Conservation (phyloP, 92 coral and sea anemone species). For the Pocillopora grandis region DNA sequence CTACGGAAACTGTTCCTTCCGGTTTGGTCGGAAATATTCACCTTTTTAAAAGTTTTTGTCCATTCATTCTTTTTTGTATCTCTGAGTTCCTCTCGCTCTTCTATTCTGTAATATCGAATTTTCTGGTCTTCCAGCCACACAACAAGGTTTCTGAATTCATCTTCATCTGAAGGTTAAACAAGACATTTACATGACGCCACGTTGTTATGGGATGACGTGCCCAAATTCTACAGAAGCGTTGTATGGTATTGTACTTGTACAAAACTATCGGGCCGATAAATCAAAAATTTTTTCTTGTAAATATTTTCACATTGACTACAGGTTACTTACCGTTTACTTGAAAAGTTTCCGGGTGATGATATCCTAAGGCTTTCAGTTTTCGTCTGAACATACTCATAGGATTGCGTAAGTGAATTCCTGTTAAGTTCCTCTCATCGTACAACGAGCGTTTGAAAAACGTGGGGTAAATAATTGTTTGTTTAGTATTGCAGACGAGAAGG, state of each 20-base stretch:
- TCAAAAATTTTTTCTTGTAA: not conserved
- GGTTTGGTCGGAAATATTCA: not conserved
- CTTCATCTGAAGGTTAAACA: constrained; percentile 55
- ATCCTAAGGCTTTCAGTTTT: constrained; percentile 87
- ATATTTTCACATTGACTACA: too few species aligned
- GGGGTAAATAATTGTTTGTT: not conserved
- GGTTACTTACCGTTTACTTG: constrained; percentile 51
- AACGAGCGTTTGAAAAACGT: not conserved
- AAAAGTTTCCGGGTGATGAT: constrained; percentile 87
- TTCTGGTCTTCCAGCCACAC: constrained; percentile 96
- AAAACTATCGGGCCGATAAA: too few species aligned
- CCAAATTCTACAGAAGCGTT: too few species aligned
- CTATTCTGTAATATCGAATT: constrained; percentile 86
- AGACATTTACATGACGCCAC: not conserved
- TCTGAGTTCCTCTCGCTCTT: constrained; percentile 77
- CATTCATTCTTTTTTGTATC: constrained; percentile 69
- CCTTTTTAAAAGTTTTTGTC: constrained; percentile 76
- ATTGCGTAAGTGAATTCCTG: not conserved
- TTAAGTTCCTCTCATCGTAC: not conserved
- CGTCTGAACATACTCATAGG: constrained; percentile 70
- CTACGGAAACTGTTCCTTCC: not conserved
- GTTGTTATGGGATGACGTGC: too few species aligned
- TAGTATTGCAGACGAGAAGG: not conserved
- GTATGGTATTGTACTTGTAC: too few species aligned
- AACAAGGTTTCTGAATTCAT: constrained; percentile 78